phyloP scores from a whole-genome alignment of 1,140 invertebrate genomes.

The Orius insidiosus region DNA sequence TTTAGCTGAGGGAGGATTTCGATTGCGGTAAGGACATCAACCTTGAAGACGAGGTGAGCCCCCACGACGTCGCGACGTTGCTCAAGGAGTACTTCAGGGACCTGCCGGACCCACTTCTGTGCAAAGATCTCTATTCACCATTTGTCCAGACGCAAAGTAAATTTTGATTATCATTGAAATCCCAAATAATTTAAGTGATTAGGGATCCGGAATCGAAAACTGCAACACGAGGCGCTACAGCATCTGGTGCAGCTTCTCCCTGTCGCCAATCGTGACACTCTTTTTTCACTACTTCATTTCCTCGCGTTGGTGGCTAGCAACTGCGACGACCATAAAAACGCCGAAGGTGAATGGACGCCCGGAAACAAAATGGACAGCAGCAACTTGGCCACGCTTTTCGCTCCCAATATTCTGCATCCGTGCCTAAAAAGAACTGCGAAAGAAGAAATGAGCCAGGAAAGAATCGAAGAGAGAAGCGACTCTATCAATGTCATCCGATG shows the following conservation, averaged over 20 bases:
- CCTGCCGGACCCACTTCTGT: conserved; percentile 79
- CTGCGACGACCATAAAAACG: conserved; percentile 41
- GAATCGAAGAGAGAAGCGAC: conserved; percentile 64
- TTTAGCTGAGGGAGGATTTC: conserved; percentile 76
- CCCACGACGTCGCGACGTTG: conserved; percentile 81
- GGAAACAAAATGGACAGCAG: conserved; percentile 89
- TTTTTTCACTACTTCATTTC: conserved; percentile 64
- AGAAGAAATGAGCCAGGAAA: conserved; percentile 39
- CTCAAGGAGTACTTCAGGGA: conserved; percentile 88
- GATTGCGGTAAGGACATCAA: conserved; percentile 62
- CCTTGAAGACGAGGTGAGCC: conserved; percentile 63
- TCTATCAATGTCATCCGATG: conserved; percentile 73
- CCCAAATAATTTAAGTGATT: conserved; percentile 18
- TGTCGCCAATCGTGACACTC: conserved; percentile 68
- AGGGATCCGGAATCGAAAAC: conserved; percentile 62
- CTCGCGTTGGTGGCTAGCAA: conserved; percentile 58
- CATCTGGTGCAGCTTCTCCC: conserved; percentile 73
- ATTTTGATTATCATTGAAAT: conserved; percentile 20
- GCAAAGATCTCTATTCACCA: conserved; percentile 68
- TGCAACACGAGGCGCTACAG: conserved; percentile 66
- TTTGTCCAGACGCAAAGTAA: conserved; percentile 85
- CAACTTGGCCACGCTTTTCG: conserved; percentile 83
- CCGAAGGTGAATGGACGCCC: conserved; percentile 38
- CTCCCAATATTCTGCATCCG: conserved; percentile 78
- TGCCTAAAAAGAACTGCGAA: conserved; percentile 42